Conservation (phyloP, 1,140 invertebrate species). For the Philaenus spumarius region DNA sequence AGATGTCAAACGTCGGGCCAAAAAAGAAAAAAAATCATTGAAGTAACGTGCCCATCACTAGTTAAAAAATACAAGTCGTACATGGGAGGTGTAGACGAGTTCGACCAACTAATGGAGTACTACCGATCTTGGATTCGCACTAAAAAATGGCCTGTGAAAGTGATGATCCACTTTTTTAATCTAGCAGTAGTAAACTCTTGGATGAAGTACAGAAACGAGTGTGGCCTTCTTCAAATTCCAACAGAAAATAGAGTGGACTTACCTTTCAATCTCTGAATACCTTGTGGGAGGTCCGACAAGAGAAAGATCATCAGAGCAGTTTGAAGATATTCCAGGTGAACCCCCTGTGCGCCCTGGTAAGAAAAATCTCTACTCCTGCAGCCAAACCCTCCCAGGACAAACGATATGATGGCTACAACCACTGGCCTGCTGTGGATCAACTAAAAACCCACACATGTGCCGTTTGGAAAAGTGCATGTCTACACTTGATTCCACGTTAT, state of each 20-base stretch:
- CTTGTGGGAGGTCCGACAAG: neutral
- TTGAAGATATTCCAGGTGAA: neutral
- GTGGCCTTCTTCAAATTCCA: neutral
- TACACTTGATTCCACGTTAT: neutral
- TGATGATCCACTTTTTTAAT: constrained; percentile 27
- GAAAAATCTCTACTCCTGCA: neutral
- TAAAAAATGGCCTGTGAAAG: constrained; percentile 32
- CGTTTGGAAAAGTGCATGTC: neutral
- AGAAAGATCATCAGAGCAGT: neutral
- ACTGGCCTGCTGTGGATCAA: neutral
- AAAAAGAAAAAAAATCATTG: neutral
- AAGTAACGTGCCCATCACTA: constrained; percentile 23
- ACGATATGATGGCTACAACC: neutral
- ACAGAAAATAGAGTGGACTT: neutral
- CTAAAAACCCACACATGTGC: constrained; percentile 1
- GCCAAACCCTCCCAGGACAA: neutral
- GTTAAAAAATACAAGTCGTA: constrained; percentile 32
- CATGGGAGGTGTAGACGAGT: constrained; percentile 36
- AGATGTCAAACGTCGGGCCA: neutral
- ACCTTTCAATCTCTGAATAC: neutral
- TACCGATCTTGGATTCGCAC: constrained; percentile 32
- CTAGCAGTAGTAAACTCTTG: neutral
- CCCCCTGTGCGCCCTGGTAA: neutral
- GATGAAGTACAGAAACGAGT: neutral
- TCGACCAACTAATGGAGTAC: constrained; percentile 28